phyloP scores from a whole-genome alignment of 2,888 invertebrate species.

The Eupithecia vulgata region DNA sequence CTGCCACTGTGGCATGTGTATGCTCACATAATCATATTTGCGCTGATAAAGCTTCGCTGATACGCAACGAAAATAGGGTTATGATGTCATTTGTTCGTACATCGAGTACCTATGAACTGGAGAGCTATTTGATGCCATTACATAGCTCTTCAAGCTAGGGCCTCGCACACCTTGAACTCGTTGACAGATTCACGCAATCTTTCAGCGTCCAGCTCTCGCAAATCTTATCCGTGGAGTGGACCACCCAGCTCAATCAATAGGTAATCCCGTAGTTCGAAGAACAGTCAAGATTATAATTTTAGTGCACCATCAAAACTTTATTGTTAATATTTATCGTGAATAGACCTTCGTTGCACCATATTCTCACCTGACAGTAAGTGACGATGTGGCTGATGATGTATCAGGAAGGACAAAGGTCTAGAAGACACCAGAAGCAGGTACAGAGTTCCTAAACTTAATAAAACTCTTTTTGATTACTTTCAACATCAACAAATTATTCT shows the following conservation, averaged over 20 bases:
- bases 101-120: not conserved
- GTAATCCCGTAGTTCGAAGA: not conserved
- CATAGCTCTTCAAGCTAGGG: not conserved
- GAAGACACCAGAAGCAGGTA: not conserved
- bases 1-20: not conserved
- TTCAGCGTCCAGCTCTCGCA: not conserved
- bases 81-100: slow-evolving; percentile 24
- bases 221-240: not conserved
- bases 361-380: too few relatives aligned
- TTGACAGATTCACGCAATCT: not conserved
- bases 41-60: slow-evolving; percentile 30
- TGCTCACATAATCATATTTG: slow-evolving; percentile 27
- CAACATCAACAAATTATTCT: too few relatives aligned
- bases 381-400: not conserved
- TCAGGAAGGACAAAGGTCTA: not conserved
- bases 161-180: not conserved
- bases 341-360: too few relatives aligned
- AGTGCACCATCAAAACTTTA: not conserved
- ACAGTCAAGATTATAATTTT: not conserved
- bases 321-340: too few relatives aligned
- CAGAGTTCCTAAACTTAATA: too few relatives aligned
- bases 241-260: not conserved
- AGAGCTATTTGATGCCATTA: not conserved
- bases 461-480: too few relatives aligned
- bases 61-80: slow-evolving; percentile 20